Evolutionary conservation across 2,113 vertebrate genomes (phyloP).

Genomic region (Xiphophorus hellerii): DNA sequence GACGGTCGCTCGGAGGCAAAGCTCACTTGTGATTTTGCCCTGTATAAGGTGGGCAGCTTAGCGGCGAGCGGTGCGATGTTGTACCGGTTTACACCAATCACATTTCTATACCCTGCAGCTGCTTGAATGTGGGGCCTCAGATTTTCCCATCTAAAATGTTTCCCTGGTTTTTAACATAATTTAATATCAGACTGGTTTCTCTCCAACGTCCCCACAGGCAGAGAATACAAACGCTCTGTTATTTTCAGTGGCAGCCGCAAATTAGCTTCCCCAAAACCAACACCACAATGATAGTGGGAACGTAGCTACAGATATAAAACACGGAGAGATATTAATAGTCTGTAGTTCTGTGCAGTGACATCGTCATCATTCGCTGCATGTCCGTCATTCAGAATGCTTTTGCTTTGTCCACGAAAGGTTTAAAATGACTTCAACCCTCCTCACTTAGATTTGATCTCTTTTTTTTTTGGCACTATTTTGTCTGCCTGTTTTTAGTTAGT

Average conservation of each 20-base stretch:
- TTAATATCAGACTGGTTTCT: conserved; percentile 28
- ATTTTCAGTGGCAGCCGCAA: conserved; percentile 18
- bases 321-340: conserved; percentile 1
- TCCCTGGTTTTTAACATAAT: conserved; percentile 11
- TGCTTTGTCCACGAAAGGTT: not conserved
- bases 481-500: not conserved
- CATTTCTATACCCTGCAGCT: conserved; percentile 21
- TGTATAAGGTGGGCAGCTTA: conserved; percentile 39
- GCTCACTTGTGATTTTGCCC: conserved; percentile 58
- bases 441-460: not conserved
- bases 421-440: not conserved
- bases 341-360: not conserved
- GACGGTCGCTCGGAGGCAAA: conserved; percentile 49
- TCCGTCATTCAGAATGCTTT: too few relatives aligned
- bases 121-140: conserved; percentile 1
- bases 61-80: conserved; percentile 12
- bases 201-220: conserved; percentile 24
- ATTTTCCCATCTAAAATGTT: conserved; percentile 3
- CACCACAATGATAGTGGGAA: conserved; percentile 9
- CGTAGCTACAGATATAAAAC: conserved; percentile 23
- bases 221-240: conserved; percentile 11
- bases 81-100: conserved; percentile 21
- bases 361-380: too few relatives aligned
- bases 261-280: conserved; percentile 24
- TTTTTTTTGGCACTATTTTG: not conserved